phyloP scores from a whole-genome alignment of 2,797 vertebrate genomes.

The Crotalus adamanteus region DNA sequence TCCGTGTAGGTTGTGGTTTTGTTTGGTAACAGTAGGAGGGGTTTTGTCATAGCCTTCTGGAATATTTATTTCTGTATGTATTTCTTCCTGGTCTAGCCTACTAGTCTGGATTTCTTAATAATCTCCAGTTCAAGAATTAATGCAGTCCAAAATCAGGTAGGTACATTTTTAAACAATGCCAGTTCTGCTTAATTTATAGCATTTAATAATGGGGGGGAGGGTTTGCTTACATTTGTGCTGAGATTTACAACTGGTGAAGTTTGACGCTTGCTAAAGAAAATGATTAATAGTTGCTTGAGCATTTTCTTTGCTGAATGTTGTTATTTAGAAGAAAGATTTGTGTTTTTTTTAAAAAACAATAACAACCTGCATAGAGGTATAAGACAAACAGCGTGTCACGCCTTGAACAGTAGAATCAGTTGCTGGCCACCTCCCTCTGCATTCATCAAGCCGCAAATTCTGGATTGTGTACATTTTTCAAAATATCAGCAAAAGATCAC shows the following conservation, averaged over 20 bases:
- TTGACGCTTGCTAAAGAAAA: conserved; percentile 25
- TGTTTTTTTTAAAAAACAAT: neutral
- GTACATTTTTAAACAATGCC: neutral
- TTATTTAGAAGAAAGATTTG: neutral
- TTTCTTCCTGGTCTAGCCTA: neutral
- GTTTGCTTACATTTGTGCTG: conserved; percentile 12
- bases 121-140: neutral
- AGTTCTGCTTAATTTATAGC: conserved; percentile 33
- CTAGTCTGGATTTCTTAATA: neutral
- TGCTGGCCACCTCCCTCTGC: neutral
- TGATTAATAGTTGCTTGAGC: conserved; percentile 40
- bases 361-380: neutral
- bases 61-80: neutral
- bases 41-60: neutral
- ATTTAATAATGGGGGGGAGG: conserved; percentile 36
- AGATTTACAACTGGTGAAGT: conserved; percentile 40
- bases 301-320: conserved; percentile 16
- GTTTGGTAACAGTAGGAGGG: neutral
- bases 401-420: neutral
- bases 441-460: conserved; percentile 4
- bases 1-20: neutral
- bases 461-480: conserved; percentile 21
- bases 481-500: conserved; percentile 20
- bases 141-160: neutral
- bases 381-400: neutral